Conservation (phyloP, 2,888 invertebrate genomes). For the Ypsolopha scabrella region DNA sequence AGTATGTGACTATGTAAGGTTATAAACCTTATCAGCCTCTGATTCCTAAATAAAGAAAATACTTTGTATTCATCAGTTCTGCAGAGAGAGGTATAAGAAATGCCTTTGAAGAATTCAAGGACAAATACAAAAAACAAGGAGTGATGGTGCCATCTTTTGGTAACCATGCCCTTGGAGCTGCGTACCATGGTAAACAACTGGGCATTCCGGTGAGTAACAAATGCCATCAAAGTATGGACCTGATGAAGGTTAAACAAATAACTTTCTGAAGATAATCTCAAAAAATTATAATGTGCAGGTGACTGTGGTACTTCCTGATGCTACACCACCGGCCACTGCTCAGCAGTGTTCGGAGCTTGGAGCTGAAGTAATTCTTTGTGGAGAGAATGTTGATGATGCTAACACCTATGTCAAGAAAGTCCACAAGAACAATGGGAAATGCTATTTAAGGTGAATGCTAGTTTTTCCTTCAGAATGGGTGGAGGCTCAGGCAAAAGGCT, state of each 20-base stretch:
- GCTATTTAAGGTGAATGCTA: conserved; percentile 24
- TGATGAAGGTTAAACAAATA: no score
- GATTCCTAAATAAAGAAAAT: no score
- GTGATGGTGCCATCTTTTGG: conserved; percentile 54
- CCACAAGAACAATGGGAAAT: conserved; percentile 28
- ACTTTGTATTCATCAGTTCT: conserved; percentile 24
- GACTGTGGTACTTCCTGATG: conserved; percentile 52
- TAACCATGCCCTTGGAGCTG: conserved; percentile 51
- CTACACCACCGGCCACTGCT: conserved; percentile 38
- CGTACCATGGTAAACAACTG: conserved; percentile 49
- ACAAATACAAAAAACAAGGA: conserved; percentile 28
- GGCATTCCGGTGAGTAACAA: conserved; percentile 40
- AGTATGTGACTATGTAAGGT: no score
- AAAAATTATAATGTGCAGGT: conserved; percentile 25
- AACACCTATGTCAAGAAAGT: conserved; percentile 37
- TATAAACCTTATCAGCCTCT: background rate
- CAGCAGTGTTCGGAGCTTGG: conserved; percentile 55
- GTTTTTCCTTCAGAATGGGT: background rate
- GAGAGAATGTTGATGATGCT: conserved; percentile 37
- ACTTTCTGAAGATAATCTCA: no score
- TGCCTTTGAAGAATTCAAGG: conserved; percentile 31
- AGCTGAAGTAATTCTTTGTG: conserved; percentile 48
- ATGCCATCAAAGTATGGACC: no score
- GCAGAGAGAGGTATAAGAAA: conserved; percentile 55
- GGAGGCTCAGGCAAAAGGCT: no score